Percentiles rank a stretch among this genome's conserved stretches.
Evolutionary conservation across 2,888 invertebrate genomes (phyloP).

Genomic region (Beris chalybata): DNA sequence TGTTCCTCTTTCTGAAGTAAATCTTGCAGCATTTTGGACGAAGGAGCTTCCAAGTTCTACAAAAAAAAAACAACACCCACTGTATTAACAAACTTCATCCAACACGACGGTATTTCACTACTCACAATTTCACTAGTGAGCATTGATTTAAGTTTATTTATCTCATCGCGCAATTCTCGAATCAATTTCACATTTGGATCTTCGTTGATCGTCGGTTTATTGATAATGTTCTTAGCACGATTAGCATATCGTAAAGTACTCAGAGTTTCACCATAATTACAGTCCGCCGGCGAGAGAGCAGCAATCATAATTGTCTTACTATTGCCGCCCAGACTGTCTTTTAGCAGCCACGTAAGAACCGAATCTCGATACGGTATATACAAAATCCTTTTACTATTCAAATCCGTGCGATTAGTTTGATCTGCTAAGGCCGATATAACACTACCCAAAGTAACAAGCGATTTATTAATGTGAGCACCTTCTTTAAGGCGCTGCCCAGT

Average conservation of each 20-base stretch:
- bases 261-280: constrained; percentile 84
- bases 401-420: constrained; percentile 59
- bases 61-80: background rate
- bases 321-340: constrained; percentile 87
- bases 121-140: constrained; percentile 69
- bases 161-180: constrained; percentile 81
- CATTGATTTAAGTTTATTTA: constrained; percentile 76
- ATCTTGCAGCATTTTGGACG: constrained; percentile 73
- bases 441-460: constrained; percentile 82
- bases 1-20: constrained; percentile 89
- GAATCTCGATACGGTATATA: constrained; percentile 90
- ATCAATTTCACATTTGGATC: constrained; percentile 87
- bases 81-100: background rate
- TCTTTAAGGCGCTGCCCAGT: constrained; percentile 88
- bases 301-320: constrained; percentile 92
- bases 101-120: constrained; percentile 25
- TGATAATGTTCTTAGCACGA: constrained; percentile 87
- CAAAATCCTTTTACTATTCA: constrained; percentile 58
- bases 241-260: constrained; percentile 86
- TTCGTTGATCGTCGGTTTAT: constrained; percentile 88
- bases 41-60: constrained; percentile 62
- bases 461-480: constrained; percentile 89
- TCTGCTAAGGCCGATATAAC: constrained; percentile 86
- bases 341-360: constrained; percentile 83
- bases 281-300: constrained; percentile 78